Evolutionary conservation across 2,888 invertebrate species (phyloP).

Genomic region (Lithodes maja): DNA sequence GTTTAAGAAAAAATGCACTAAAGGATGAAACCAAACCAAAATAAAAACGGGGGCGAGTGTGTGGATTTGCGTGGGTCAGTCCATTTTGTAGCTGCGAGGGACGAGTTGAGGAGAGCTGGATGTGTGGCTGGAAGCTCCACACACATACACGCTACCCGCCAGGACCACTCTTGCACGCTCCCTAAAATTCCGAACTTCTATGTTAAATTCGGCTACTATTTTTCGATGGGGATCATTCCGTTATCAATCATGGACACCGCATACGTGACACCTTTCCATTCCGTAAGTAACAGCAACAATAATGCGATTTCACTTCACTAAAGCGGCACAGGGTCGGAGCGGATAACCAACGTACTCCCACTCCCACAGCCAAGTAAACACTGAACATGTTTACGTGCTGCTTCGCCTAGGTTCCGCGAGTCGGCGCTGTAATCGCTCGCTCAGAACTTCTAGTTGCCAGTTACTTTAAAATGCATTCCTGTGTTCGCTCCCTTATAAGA

Average conservation of each 20-base stretch:
- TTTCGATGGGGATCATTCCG: slow-evolving; percentile 26
- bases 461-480: slow-evolving; percentile 18
- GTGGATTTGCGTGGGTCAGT: slow-evolving; percentile 28
- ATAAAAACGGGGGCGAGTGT: not conserved
- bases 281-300: slow-evolving; percentile 35
- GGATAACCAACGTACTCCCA: slow-evolving; percentile 24
- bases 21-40: slow-evolving; percentile 41
- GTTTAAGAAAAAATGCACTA: slow-evolving; percentile 18
- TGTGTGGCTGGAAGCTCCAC: slow-evolving; percentile 13
- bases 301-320: slow-evolving; percentile 34
- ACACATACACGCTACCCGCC: not conserved
- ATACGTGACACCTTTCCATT: slow-evolving; percentile 35
- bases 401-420: slow-evolving; percentile 38
- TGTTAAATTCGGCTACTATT: slow-evolving; percentile 16
- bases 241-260: not conserved
- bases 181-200: slow-evolving; percentile 32
- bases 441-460: slow-evolving; percentile 38
- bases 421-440: slow-evolving; percentile 42
- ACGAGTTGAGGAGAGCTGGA: not conserved
- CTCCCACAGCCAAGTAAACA: slow-evolving; percentile 60
- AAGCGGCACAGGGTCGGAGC: slow-evolving; percentile 47
- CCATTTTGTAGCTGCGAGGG: slow-evolving; percentile 38
- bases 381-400: slow-evolving; percentile 58
- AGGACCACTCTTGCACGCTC: not conserved
- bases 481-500: no score